Evolutionary conservation across 2,888 invertebrate genomes (phyloP), one percentile per base, ranked within the genome.

Genomic region (Pantelozetes paolii): DNA sequence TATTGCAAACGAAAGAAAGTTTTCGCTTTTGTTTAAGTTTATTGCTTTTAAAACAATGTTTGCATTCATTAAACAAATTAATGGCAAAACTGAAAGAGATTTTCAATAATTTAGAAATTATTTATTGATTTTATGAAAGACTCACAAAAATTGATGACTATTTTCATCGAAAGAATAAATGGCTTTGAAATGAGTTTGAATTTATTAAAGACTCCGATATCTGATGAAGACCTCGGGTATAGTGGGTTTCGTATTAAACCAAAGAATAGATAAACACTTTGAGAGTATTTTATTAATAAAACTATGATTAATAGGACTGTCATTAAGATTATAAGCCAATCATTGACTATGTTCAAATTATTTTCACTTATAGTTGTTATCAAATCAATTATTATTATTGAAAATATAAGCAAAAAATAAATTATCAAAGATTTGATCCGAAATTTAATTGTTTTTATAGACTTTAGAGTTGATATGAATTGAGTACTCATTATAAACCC

Each of bases 401-500:
- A 36, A 36, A 36, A 36, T 36, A 36, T 36, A 9, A 9, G 36
- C 36, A 36, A 36, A 36, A 5, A 36, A 36, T 36, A 36, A 5
- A 36, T 8, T 36, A 36, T 36, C 36, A 36, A 36, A 8, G 36
- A 9, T 36, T 36, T 36, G 5, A 36, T 8, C 9, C 36, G 36
- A 9, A 5, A 36, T 36, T 36, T 36, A 36, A 36, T 36, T 8
- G 36, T 73, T 70, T 73, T 67, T 6, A 23, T 32, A 18, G 11
- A 73, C 20, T 20, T 70, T n/a, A 45, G 23, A 67, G 36, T 45
- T 26, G 26, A 20, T 26, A 9, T 23, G 20, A 67, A 28, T 18
- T 73, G 28, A 26, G 69, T 67, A 54, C 73, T 73, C 20, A 50
- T 28, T 30, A 73, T 32, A 36, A 73, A 73, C 0, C 48, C 73